These are phyloP conservation scores for Yasuhikotakia modesta DNA, from an alignment of 2,797 vertebrate species.

Conservation along the genomic window DNA sequence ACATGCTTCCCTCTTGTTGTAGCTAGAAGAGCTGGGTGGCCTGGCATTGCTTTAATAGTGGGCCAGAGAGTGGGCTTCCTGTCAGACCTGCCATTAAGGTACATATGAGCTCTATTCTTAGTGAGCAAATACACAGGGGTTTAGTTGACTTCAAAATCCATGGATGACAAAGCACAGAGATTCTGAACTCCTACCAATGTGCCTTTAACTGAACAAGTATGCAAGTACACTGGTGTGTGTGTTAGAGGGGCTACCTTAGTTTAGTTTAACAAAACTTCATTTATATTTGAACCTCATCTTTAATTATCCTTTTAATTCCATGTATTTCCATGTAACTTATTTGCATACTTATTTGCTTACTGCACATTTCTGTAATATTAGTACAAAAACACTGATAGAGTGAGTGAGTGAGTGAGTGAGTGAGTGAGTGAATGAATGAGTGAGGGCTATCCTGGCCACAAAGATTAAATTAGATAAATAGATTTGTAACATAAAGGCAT, in stretches of 20 bases:
- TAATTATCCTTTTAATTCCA: too few relatives aligned
- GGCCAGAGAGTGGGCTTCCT: conserved; percentile 44
- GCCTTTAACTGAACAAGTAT: conserved; percentile 51
- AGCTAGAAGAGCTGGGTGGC: conserved; percentile 26
- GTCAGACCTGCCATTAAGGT: conserved; percentile 45
- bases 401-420: background rate
- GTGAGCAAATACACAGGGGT: conserved; percentile 6
- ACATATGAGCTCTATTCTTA: conserved; percentile 48
- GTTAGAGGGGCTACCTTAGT: background rate
- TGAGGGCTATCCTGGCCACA: conserved; percentile 15
- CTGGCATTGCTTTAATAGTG: conserved; percentile 22
- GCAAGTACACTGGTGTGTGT: conserved; percentile 14
- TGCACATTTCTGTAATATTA: background rate
- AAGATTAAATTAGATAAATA: conserved; percentile 39
- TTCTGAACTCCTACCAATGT: conserved; percentile 57
- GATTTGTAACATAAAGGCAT: conserved; percentile 41
- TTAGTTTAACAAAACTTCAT: background rate
- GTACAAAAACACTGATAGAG: background rate
- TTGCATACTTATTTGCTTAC: background rate
- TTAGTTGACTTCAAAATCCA: conserved; percentile 55
- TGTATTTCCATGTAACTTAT: background rate
- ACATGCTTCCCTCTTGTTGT: background rate
- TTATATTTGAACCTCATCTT: background rate
- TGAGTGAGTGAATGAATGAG: conserved; percentile 27
- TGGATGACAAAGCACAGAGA: conserved; percentile 45